Conservation (phyloP, 2,888 invertebrate species). For the Eupsilia transversa region DNA sequence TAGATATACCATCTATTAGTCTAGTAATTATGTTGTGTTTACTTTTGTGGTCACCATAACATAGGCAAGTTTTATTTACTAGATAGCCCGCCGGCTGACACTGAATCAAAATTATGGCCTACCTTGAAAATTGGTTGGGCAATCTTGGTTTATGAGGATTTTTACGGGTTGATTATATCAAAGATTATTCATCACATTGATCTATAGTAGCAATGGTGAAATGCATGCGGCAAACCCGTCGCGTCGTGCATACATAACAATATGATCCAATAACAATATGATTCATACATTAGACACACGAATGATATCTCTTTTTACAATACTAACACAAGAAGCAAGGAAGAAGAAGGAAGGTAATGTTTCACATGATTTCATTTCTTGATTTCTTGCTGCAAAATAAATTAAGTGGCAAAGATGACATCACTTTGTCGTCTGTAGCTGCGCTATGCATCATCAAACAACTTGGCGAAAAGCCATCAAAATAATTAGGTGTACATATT, state of each 20-base stretch:
- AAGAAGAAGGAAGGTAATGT: not conserved
- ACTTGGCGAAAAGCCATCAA: constrained; percentile 47
- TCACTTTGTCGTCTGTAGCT: constrained; percentile 10
- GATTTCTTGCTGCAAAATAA: not conserved
- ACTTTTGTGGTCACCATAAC: too few relatives aligned
- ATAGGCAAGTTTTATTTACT: not conserved
- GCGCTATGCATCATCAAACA: constrained; percentile 28
- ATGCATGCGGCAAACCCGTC: not conserved
- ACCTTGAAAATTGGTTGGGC: too few relatives aligned
- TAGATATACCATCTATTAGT: not conserved
- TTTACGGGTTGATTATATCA: not conserved
- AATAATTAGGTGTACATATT: constrained; percentile 4
- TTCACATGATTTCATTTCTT: not conserved
- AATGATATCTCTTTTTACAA: not conserved
- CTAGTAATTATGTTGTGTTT: too few relatives aligned
- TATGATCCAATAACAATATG: not conserved
- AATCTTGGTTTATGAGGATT: too few relatives aligned
- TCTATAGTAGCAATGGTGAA: too few relatives aligned
- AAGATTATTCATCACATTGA: too few relatives aligned
- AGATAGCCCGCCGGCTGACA: not conserved
- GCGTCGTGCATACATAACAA: not conserved
- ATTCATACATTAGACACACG: not conserved
- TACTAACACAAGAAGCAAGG: not conserved
- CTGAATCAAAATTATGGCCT: not conserved
- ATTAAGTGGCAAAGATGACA: not conserved